Percentiles rank a stretch among this genome's conserved stretches.
Evolutionary conservation across 1,140 invertebrate species (phyloP).

Genomic region (Anastrepha ludens): DNA sequence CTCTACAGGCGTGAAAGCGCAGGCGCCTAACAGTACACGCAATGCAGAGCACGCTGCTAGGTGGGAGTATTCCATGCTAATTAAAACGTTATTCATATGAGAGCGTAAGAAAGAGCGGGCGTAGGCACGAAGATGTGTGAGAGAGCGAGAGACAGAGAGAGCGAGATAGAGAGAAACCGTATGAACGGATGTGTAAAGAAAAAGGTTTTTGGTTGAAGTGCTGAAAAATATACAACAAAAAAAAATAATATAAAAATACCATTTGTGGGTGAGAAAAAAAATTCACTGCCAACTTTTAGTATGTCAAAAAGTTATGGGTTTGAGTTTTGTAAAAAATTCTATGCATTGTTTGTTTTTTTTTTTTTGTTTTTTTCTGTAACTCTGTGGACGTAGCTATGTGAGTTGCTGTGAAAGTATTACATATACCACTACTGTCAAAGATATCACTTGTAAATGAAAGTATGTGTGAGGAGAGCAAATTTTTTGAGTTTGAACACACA

Average conservation of each 20-base stretch:
- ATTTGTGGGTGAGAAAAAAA: neutral
- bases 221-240: slow-evolving; percentile 27
- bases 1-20: neutral
- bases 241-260: neutral
- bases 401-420: no score
- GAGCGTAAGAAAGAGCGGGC: neutral
- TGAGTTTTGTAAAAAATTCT: neutral
- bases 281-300: slow-evolving; percentile 16
- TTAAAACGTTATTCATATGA: neutral
- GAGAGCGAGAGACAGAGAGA: neutral
- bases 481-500: neutral
- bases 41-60: neutral
- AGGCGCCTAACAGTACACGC: slow-evolving; percentile 4
- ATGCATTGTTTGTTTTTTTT: neutral
- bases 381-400: no score
- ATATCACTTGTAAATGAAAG: no score
- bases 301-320: slow-evolving; percentile 41
- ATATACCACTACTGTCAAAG: no score
- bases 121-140: neutral
- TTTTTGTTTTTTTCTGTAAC: neutral
- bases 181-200: neutral
- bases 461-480: neutral
- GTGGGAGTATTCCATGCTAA: slow-evolving; percentile 19
- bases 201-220: no score
- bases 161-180: neutral